Evolutionary conservation across 2,888 invertebrate genomes (phyloP), one percentile per base, ranked within the genome.

Genomic region (Chrysodeixis includens): DNA sequence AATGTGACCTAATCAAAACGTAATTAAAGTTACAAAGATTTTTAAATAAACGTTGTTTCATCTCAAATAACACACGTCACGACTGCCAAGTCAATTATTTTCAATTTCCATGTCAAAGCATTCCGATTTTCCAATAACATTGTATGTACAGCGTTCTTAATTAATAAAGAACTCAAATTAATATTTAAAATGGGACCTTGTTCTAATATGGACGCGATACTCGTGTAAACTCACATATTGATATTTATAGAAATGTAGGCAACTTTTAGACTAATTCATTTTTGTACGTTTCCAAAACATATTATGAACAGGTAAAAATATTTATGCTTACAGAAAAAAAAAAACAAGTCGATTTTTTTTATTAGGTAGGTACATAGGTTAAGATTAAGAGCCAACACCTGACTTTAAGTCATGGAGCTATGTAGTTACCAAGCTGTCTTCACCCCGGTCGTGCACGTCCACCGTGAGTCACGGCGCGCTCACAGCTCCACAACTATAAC

Each of bases 401-500:
- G 14, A 35, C 14, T 35, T 14, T n/a, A n/a, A n/a, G n/a, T n/a
- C n/a, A n/a, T n/a, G n/a, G n/a, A n/a, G n/a, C n/a, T n/a, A n/a
- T n/a, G n/a, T n/a, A n/a, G n/a, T 35, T 12, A 40, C n/a, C n/a
- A n/a, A 40, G n/a, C 18, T 20, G 56, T 56, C 30, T 30, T 53
- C 44, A 46, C 18, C 26, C 44, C 9, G 40, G 32, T 46, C 9
- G 35, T 26, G 14, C 64, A 55, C 52, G 56, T 58, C 60, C 16
- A 26, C 35, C 53, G 59, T 70, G 56, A 59, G 49, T 73, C 53
- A 32, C 9, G 12, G n/a, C 1, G 58, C 64, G 60, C 57, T 46
- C 14, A 26, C 14, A 6, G 26, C 22, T 26, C 26, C 58, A 62
- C 52, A 52, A 51, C 52, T 26, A 66, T 74, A 71, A 71, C 60